phyloP scores from a whole-genome alignment of 2,888 invertebrate genomes.

The Didymodactylos carnosus region DNA sequence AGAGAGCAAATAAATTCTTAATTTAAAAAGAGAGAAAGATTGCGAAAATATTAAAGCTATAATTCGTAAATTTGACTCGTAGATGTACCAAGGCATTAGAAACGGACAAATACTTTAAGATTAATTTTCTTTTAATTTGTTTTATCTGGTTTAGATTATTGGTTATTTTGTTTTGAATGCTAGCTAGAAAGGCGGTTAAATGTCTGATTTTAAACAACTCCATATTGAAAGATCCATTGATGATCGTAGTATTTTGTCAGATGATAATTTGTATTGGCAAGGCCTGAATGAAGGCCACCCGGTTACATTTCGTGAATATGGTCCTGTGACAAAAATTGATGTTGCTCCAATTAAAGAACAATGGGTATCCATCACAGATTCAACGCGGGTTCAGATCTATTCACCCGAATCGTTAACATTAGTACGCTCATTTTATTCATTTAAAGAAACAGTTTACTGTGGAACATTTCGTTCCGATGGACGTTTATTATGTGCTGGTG shows the following conservation, averaged over 20 bases:
- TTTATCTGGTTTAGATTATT: too few species aligned
- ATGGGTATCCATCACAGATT: not conserved
- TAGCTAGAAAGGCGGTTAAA: too few species aligned
- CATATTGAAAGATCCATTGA: constrained; percentile 4
- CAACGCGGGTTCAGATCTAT: constrained; percentile 22
- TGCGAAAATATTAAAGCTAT: too few species aligned
- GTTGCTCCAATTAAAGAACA: constrained; percentile 41
- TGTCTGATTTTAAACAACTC: constrained; percentile 11
- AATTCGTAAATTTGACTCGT: too few species aligned
- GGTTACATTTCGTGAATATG: constrained; percentile 71
- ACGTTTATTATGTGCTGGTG: constrained; percentile 50
- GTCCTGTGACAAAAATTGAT: constrained; percentile 69
- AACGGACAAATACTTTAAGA: too few species aligned
- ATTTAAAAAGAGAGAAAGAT: too few species aligned
- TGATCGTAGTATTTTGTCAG: constrained; percentile 1
- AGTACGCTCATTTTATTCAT: constrained; percentile 26
- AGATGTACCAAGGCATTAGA: too few species aligned
- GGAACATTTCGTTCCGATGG: constrained; percentile 32
- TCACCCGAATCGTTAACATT: constrained; percentile 23
- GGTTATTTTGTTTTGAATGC: not conserved
- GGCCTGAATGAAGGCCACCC: constrained; percentile 35
- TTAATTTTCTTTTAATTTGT: too few species aligned
- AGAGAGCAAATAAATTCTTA: too few species aligned
- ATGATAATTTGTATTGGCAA: constrained; percentile 10
- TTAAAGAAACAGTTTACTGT: constrained; percentile 32